Base-by-base conservation (phyloP, 1,140 invertebrate genomes). In the Drosophila quadrilineata region DNA sequence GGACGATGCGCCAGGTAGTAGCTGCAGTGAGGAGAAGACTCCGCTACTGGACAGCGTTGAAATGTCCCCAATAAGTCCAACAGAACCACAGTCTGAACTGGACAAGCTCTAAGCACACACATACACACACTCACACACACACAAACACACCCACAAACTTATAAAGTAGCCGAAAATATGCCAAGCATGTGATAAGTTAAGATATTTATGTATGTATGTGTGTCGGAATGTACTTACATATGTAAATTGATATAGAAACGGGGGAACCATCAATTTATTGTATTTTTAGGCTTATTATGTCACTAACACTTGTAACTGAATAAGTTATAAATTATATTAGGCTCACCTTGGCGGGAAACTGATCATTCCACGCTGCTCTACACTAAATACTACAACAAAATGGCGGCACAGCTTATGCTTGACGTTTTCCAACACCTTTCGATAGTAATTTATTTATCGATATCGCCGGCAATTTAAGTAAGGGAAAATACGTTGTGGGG, bases 11-110 rank as follows among this genome's bases (percentile, higher is more conserved):
- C 72, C 69, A 2, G 68, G 66, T 29, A 88, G 77, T 31, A 77
- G 66, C 49, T 87, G 82, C 48, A 87, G 85, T 57, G 89, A 90
- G 50, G 89, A 90, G 71, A 90, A 90, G 54, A 89, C 86, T 4
- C 89, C 89, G 24, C 66, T 90, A 0, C 63, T 90, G 33, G 88
- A 90, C 36, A 88, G 86, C 41, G 87, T 90, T 10, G 89, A 90
- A 56, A 88, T 90, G 86, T 89, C 89, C 5, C 88, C 87, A 1
- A 90, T 88, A 19, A 89, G 88, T 77, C 89, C 89, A 67, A 89
- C 84, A 6, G 88, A 89, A 36, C 59, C 84, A n/a, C 72, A 86
- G 17, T 52, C 71, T n/a, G 66, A 75, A 5, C 45, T 74, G 52
- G 70, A 80, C 19, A 80, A 87, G 66, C 79, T 80, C 19, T 86